These are phyloP conservation scores for Scomber colias DNA, from an alignment of 2,113 vertebrate genomes.

Conservation along the genomic window DNA sequence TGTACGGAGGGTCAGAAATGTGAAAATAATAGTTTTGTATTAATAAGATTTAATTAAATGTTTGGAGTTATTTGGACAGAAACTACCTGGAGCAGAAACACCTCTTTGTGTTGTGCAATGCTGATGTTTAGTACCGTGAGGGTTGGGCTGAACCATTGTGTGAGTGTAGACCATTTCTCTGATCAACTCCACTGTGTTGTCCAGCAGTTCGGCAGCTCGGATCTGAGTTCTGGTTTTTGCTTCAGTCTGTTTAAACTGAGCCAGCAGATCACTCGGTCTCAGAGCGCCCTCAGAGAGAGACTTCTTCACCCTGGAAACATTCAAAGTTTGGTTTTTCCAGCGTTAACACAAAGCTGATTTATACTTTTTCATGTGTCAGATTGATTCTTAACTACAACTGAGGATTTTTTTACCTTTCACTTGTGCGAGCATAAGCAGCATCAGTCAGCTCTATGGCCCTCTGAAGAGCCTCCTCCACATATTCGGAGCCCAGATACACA, in stretches of 20 bases:
- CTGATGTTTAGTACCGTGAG: constrained; percentile 71
- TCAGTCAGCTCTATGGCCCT: constrained; percentile 79
- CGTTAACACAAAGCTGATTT: not conserved
- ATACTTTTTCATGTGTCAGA: no score
- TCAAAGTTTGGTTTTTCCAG: not conserved
- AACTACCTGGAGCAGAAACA: not conserved
- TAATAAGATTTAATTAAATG: no score
- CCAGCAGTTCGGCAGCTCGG: constrained; percentile 84
- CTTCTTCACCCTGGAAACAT: constrained; percentile 79
- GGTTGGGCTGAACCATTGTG: constrained; percentile 74
- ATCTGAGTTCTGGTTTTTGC: constrained; percentile 79
- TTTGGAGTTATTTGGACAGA: not conserved
- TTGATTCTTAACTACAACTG: no score
- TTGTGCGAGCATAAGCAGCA: constrained; percentile 81
- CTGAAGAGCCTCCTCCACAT: constrained; percentile 80
- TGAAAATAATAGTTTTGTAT: no score
- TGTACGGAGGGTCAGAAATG: not conserved
- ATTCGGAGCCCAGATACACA: constrained; percentile 72
- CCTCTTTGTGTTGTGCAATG: not conserved
- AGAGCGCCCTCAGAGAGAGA: constrained; percentile 79
- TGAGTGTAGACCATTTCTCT: constrained; percentile 88
- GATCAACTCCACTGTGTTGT: constrained; percentile 87
- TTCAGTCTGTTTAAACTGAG: constrained; percentile 86
- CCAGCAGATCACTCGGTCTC: constrained; percentile 85
- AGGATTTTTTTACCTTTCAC: constrained; percentile 75